Base-by-base conservation (phyloP, 35 echinoderm and acorn worm genomes). In the Apostichopus californicus region DNA sequence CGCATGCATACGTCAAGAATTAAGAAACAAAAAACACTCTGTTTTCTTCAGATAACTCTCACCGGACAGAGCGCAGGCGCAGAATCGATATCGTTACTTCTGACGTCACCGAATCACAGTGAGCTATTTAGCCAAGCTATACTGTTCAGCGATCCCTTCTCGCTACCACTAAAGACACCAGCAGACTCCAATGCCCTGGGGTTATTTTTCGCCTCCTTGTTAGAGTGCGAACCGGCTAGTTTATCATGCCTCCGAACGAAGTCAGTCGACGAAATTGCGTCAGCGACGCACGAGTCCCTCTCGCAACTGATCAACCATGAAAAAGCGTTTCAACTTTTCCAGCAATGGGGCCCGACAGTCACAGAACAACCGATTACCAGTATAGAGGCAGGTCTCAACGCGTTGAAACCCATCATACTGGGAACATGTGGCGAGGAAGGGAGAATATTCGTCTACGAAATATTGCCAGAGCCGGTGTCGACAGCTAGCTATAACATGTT, bases 271-370 rank as follows among this genome's bases (percentile, higher is more conserved):
- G 81, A 93, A 2, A 86, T 93, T 54, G 83, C 78, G 23, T 25
- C 17, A 8, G 81, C 83, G 9, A 26, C 78, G 2, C 25, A 77
- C 1, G n/a, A 57, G 17, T 34, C 25, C 9, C 15, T 57, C 6
- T 24, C 71, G 1, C 15, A 53, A 6, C 8, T 78, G 56, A 53
- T 94, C 9, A 90, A 94, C 77, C 56, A 59, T 18, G 1, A 70
- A 18, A 68, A 90, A 20, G 25, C 61, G n/a, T 90, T 94, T 56
- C 87, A 94, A 53, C 57, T 91, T 26, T 90, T 94, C 61, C 87
- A 94, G 64, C 87, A 59, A 61, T 94, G 93, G 93, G 93, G 93
- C 26, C 93, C 93, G 28, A 90, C 78, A 8, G 66, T 94, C 7
- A 78, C 34, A 1, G 87, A 66, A 8, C 63, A 91, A 61, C 78